Conservation (phyloP, 2,113 vertebrate species). For the crab-eating macaque (Macaca fascicularis) region T2T-MFA8v1.1 NC_088392.1:12752001-12752500, state of each 20-base stretch:
- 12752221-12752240: neutral
- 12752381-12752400: too few species aligned
- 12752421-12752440: too few species aligned
- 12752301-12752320: too few species aligned
- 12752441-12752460: too few species aligned
- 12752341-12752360: too few species aligned
- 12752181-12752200: neutral
- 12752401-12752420: too few species aligned
- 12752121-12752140: accelerated
- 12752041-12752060: neutral
- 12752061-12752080: neutral
- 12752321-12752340: too few species aligned
- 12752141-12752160: accelerated
- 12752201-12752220: neutral
- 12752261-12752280: neutral
- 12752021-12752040: neutral
- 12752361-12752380: too few species aligned
- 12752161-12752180: accelerated
- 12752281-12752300: neutral
- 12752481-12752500: too few species aligned
- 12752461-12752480: too few species aligned
- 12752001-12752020: neutral
- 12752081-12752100: too few species aligned
- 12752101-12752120: accelerated
- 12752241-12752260: neutral